phyloP scores from a whole-genome alignment of 2,888 invertebrate species.

The Ctenicera cuprea region DNA sequence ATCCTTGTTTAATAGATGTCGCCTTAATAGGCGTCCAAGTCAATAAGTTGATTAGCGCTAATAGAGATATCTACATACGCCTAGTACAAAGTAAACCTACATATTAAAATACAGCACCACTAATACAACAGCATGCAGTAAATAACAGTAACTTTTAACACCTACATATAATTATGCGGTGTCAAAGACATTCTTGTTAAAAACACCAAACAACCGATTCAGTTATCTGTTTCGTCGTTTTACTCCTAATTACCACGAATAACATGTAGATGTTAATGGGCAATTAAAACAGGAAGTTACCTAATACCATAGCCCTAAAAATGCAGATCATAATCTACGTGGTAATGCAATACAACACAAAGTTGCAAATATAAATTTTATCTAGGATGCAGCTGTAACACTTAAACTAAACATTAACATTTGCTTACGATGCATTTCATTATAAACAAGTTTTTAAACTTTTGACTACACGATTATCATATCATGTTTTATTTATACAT shows the following conservation, averaged over 20 bases:
- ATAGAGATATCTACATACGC: too few species aligned
- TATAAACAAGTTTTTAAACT: constrained; percentile 31
- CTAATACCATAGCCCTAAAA: constrained; percentile 20
- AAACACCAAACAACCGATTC: constrained; percentile 5
- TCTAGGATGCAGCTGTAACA: constrained; percentile 32
- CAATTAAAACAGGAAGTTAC: constrained; percentile 31
- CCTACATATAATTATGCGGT: not conserved
- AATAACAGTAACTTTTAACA: not conserved
- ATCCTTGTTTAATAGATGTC: too few species aligned
- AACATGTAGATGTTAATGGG: constrained; percentile 1
- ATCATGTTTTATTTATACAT: constrained; percentile 27
- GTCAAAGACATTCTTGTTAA: not conserved
- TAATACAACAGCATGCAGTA: too few species aligned
- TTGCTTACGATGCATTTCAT: constrained; percentile 30
- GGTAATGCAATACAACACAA: constrained; percentile 20
- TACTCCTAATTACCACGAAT: not conserved
- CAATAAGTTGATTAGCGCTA: too few species aligned
- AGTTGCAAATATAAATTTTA: constrained; percentile 23
- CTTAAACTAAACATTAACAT: constrained; percentile 10
- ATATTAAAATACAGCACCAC: too few species aligned
- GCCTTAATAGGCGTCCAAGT: too few species aligned
- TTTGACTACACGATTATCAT: constrained; percentile 26
- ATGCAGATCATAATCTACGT: constrained; percentile 25
- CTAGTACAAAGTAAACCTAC: too few species aligned
- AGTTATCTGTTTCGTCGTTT: constrained; percentile 4